Base-by-base conservation (phyloP, 2,797 vertebrate species). In the Phrynocephalus forsythii region DNA sequence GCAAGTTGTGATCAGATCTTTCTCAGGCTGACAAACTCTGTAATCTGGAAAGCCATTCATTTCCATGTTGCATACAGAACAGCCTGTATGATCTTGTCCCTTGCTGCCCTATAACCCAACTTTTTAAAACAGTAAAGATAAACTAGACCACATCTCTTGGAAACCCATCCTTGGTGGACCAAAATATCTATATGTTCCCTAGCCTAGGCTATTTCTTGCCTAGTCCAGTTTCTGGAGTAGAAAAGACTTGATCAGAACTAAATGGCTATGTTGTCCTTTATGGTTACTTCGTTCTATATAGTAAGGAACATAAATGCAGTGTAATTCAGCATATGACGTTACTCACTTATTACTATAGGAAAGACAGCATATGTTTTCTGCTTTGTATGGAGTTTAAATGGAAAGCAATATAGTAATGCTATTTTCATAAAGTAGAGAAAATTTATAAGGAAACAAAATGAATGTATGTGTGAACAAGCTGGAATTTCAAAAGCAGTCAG, bases 401-500 rank as follows among this genome's bases (percentile, higher is more conserved):
- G 2, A 11, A 85, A 85, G 91, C 75, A 83, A 90, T 44, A 44
- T 3, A 44, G 38, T 4, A 91, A 81, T 88, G 85, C 86, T 92
- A 84, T 90, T 84, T 26, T 48, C 48, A 72, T 50, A 79, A 82
- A 52, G 72, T 16, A 33, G 5, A 89, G 92, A 81, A 84, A 77
- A 79, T 86, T 87, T 91, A 7, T 90, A 83, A 93, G 90, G 93
- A 88, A 92, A 89, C 33, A 88, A 85, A 80, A 76, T 73, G 75
- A 71, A 84, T 78, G 73, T 77, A 52, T 33, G 79, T 73, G 78
- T 78, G 80, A 79, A 60, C 16, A 72, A 71, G 60, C 91, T 92
- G 92, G 90, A 85, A 88, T 68, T 88, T 86, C 92, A 88, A 89
- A 73, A 91, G 94, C 69, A 0, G 0, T 93, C 86, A 94, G 92